These are phyloP conservation scores for Ianthella basta DNA, from an alignment of 37 sponge, comb jelly and placozoan species.

Conservation along the genomic window DNA sequence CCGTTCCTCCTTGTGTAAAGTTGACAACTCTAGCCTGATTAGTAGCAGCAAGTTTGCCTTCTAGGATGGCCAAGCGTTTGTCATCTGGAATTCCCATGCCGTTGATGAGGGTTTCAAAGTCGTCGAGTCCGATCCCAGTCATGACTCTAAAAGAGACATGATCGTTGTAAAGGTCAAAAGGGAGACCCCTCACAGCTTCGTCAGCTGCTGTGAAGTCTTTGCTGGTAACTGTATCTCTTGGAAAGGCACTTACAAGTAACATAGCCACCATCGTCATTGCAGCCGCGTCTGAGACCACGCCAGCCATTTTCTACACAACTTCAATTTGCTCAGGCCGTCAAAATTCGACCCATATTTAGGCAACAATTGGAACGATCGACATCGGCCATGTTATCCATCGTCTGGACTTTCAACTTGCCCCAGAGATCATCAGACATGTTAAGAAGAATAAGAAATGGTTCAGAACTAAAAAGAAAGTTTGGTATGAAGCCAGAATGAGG, in stretches of 20 bases:
- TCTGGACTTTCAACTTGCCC: not conserved
- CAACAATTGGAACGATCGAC: not conserved
- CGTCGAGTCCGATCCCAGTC: not conserved
- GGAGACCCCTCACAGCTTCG: not conserved
- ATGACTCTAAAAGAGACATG: not conserved
- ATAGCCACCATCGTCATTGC: not conserved
- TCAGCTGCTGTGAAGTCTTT: not conserved
- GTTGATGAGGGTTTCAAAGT: not conserved
- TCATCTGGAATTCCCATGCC: no score
- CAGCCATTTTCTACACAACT: not conserved
- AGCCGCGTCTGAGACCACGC: not conserved
- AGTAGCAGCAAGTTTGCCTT: not conserved
- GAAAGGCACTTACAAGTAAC: not conserved
- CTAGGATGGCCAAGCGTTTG: conserved; percentile 2
- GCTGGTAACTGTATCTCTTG: not conserved
- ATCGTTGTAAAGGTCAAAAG: conserved; percentile 2
- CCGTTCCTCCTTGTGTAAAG: not conserved
- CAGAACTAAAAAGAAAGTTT: not conserved
- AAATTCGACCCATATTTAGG: not conserved
- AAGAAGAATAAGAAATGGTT: not conserved
- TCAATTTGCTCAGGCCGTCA: not conserved
- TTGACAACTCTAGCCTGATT: not conserved
- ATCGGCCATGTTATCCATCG: not conserved
- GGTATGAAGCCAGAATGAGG: not conserved
- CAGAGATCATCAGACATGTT: not conserved